These are phyloP conservation scores for Drosophila subquinaria DNA, from an alignment of 2,888 invertebrate genomes.

Conservation along the genomic window DNA sequence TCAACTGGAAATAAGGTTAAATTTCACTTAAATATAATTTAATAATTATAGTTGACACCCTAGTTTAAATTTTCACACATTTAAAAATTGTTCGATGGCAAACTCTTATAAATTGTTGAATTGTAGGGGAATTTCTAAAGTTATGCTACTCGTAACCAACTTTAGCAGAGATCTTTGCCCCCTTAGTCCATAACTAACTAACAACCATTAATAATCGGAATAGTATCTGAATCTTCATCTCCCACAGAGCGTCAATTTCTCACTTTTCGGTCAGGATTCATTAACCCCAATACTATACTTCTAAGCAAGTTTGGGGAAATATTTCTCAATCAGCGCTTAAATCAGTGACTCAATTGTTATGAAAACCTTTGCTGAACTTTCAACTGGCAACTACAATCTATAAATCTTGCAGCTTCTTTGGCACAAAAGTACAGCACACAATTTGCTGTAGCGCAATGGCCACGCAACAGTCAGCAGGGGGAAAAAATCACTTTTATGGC, in stretches of 20 bases:
- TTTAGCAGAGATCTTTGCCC: constrained; percentile 6
- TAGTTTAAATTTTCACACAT: too few relatives aligned
- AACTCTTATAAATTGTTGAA: neutral
- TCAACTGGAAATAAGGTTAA: too few relatives aligned
- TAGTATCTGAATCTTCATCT: constrained; percentile 23
- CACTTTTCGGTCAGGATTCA: constrained; percentile 22
- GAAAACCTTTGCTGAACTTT: constrained; percentile 46
- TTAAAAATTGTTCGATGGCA: too few relatives aligned
- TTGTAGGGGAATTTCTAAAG: neutral
- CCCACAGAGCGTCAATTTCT: constrained; percentile 29
- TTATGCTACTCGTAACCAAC: neutral
- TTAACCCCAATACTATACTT: constrained; percentile 39
- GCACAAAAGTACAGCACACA: constrained; percentile 73
- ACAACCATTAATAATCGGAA: constrained; percentile 27
- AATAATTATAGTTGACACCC: too few relatives aligned
- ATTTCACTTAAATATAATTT: too few relatives aligned
- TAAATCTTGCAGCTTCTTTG: constrained; percentile 50
- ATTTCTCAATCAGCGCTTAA: constrained; percentile 32
- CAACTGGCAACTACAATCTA: constrained; percentile 43
- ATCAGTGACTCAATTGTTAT: constrained; percentile 47
- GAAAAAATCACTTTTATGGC: constrained; percentile 78
- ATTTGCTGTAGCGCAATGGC: constrained; percentile 74
- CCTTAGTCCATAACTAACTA: neutral
- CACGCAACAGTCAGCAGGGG: constrained; percentile 65
- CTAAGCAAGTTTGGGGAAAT: constrained; percentile 11